phyloP scores from a whole-genome alignment of 2,888 invertebrate genomes.

The Tachina lurida region DNA sequence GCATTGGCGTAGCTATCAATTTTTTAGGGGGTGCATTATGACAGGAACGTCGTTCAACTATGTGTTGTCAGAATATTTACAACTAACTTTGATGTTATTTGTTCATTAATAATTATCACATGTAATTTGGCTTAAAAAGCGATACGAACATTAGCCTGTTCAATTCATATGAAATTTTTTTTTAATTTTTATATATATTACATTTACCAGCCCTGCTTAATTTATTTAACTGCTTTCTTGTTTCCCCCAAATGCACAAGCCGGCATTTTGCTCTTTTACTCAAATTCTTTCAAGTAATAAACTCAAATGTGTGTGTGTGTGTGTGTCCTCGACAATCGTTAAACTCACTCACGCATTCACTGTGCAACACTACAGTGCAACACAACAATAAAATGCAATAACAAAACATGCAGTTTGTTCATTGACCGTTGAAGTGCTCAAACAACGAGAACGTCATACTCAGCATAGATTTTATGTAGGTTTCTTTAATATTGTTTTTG shows the following conservation, averaged over 20 bases:
- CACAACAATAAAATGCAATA: slow-evolving; percentile 18
- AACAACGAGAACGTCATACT: neutral
- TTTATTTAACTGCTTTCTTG: neutral
- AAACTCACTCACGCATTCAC: neutral
- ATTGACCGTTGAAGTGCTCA: slow-evolving; percentile 67
- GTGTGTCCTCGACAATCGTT: neutral
- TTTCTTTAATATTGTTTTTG: slow-evolving; percentile 2
- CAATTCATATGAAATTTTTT: too few species aligned
- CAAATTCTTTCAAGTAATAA: neutral
- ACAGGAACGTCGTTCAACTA: too few species aligned
- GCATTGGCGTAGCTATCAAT: too few species aligned
- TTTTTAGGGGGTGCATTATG: too few species aligned
- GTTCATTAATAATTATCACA: too few species aligned
- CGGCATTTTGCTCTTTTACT: neutral
- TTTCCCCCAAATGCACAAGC: neutral
- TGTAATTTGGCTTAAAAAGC: too few species aligned
- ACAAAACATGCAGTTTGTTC: slow-evolving; percentile 56
- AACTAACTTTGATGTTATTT: too few species aligned
- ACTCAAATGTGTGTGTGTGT: neutral
- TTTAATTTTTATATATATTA: too few species aligned
- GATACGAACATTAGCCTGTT: too few species aligned
- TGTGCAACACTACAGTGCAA: slow-evolving; percentile 17
- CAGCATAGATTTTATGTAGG: slow-evolving; percentile 26
- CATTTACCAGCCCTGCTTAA: slow-evolving; percentile 2
- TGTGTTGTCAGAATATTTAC: too few species aligned